phyloP scores from a whole-genome alignment of 2,888 invertebrate genomes.

The Xylocampa areola region DNA sequence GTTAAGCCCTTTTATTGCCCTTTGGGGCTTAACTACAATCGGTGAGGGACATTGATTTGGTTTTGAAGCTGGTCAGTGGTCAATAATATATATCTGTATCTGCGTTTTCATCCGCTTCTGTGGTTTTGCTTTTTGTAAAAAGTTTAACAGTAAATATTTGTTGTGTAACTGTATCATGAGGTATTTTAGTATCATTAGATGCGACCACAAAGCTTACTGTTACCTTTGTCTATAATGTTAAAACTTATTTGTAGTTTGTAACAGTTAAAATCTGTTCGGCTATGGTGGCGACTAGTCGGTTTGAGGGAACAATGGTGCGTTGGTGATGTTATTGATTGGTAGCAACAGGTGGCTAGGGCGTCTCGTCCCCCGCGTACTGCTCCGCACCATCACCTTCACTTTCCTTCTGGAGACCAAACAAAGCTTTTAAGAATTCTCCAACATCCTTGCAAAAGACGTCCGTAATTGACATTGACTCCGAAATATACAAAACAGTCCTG shows the following conservation, averaged over 20 bases:
- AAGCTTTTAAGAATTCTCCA: conserved; percentile 42
- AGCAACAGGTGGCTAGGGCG: conserved; percentile 86
- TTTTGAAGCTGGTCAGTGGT: conserved; percentile 31
- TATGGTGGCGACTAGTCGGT: conserved; percentile 65
- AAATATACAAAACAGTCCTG: conserved; percentile 12
- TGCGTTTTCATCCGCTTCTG: conserved; percentile 32
- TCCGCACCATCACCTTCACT: conserved; percentile 74
- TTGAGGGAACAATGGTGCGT: conserved; percentile 79
- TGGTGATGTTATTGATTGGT: conserved; percentile 86
- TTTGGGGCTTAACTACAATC: conserved; percentile 67
- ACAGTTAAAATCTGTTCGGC: conserved; percentile 52
- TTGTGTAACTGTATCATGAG: conserved; percentile 26
- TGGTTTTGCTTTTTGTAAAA: conserved; percentile 27
- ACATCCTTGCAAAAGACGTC: conserved; percentile 38
- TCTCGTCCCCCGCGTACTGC: conserved; percentile 73
- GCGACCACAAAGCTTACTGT: conserved; percentile 34
- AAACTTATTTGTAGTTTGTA: conserved; percentile 48
- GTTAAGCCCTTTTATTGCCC: conserved; percentile 75
- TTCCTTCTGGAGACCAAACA: conserved; percentile 66
- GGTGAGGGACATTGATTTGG: conserved; percentile 68
- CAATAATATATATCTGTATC: conserved; percentile 35
- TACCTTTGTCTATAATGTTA: conserved; percentile 20
- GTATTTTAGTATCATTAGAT: conserved; percentile 25
- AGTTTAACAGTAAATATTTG: conserved; percentile 21
- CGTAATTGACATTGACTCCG: conserved; percentile 27